Evolutionary conservation across 2,888 invertebrate species (phyloP).

Genomic region (Harpagoxenus sublaevis): DNA sequence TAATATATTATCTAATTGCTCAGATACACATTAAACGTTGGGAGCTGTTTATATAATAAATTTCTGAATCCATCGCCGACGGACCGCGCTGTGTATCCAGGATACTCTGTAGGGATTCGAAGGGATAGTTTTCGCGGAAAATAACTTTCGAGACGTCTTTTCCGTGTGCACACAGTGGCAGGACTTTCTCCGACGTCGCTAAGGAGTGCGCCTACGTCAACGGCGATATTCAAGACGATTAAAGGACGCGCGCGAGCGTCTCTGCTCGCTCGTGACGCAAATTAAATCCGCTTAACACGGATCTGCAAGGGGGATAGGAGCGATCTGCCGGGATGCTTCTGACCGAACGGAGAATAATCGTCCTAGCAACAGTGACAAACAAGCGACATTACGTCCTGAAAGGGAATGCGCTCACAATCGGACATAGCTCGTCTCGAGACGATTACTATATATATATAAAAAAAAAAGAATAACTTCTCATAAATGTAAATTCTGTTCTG

Average conservation of each 20-base stretch:
- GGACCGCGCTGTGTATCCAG: not conserved
- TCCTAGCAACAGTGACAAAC: constrained; percentile 38
- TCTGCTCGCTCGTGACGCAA: constrained; percentile 47
- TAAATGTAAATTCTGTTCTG: not conserved
- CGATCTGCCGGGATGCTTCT: constrained; percentile 47
- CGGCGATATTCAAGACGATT: constrained; percentile 47
- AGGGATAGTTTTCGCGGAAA: constrained; percentile 8
- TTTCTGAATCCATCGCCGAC: not conserved
- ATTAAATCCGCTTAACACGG: constrained; percentile 55
- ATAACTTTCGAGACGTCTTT: constrained; percentile 12
- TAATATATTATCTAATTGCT: not conserved
- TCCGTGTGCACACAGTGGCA: not conserved
- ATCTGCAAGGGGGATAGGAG: constrained; percentile 40
- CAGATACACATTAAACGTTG: not conserved
- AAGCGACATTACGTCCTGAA: not conserved
- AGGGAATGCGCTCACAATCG: constrained; percentile 12
- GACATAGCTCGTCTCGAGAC: not conserved
- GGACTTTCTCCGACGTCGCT: constrained; percentile 11
- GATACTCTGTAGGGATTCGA: not conserved
- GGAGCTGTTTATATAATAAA: not conserved
- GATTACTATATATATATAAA: not conserved
- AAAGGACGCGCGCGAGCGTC: constrained; percentile 30
- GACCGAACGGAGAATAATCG: constrained; percentile 37
- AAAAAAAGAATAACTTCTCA: not conserved
- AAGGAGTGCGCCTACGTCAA: constrained; percentile 35